Base-by-base conservation (phyloP, 2,113 vertebrate species). In the Hirundichthys speculiger region DNA sequence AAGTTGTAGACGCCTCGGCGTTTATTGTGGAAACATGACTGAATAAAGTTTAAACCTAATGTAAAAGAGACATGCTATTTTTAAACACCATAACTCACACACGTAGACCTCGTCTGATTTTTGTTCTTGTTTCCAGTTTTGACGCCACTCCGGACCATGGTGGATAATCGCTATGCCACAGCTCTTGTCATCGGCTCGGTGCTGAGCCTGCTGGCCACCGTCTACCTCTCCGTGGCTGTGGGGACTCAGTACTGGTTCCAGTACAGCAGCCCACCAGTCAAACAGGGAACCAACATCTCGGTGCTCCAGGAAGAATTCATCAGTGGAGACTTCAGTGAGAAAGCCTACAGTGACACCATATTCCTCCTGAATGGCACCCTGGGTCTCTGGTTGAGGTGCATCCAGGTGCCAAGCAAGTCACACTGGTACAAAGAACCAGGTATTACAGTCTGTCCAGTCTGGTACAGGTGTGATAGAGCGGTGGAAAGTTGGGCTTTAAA, bases 241-340 rank as follows among this genome's bases (percentile, higher is more conserved):
- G 96, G 97, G 52, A 98, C 97, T 0, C 96, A 95, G 81, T 93
- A 96, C 85, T 99, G 97, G 97, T 98, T 95, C 79, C 95, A 97
- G 75, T 99, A 97, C 87, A 94, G 85, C 75, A 95, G 90, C 57
- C 91, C 92, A 16, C 84, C 90, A 12, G 25, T 24, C 8, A 90
- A 82, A 0, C 92, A 87, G 20, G 93, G 73, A 0, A 91, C 69
- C 40, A 96, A 96, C n/a, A 46, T 50, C 24, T 75, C 93, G 13
- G 58, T 88, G 73, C 60, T 94, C 65, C 88, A 22, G 78, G 80
- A 89, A 0, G 90, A 93, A 0, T 95, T 96, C 25, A 19, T 73
- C 57, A 80, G 75, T 0, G 92, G 91, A 3, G 95, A 96, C 0
- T 87, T 90, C 3, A 72, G 85, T 7, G 96, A 97, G 89, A 94